Percentiles rank a stretch among this genome's conserved stretches.
Conservation (phyloP, 2,888 invertebrate species). For the Eumacrocentrus americanus region DNA sequence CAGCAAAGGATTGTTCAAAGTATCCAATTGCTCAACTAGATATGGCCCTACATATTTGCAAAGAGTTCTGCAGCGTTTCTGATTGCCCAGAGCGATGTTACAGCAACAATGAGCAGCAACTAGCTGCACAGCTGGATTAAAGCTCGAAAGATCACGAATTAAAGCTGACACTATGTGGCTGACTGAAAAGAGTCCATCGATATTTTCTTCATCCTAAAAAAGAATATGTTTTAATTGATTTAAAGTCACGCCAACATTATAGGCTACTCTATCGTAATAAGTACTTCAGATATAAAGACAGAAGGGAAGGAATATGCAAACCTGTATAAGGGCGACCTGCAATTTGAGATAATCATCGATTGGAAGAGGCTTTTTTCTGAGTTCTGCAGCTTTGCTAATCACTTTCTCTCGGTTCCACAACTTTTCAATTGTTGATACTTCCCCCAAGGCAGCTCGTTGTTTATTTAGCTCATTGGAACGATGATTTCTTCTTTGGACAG, state of each 20-base stretch:
- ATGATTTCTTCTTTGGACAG: slow-evolving; percentile 42
- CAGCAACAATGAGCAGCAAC: slow-evolving; percentile 66
- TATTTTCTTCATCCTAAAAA: slow-evolving; percentile 59
- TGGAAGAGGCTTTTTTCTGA: slow-evolving; percentile 46
- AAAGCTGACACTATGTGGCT: slow-evolving; percentile 62
- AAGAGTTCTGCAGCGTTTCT: slow-evolving; percentile 59
- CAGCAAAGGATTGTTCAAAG: slow-evolving; percentile 51
- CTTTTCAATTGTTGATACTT: slow-evolving; percentile 24
- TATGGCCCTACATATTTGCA: slow-evolving; percentile 64
- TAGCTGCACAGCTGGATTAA: slow-evolving; percentile 63
- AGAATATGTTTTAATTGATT: background rate
- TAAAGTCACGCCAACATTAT: too few relatives aligned
- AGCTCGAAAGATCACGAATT: too few relatives aligned
- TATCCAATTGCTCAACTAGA: slow-evolving; percentile 59
- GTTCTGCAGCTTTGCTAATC: slow-evolving; percentile 37
- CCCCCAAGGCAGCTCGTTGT: slow-evolving; percentile 45
- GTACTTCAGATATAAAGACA: background rate
- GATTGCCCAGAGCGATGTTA: slow-evolving; percentile 65
- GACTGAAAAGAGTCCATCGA: slow-evolving; percentile 56
- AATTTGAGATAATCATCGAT: slow-evolving; percentile 47
- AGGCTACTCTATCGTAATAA: too few relatives aligned
- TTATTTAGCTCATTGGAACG: slow-evolving; percentile 42
- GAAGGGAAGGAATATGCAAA: slow-evolving; percentile 28
- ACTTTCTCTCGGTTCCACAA: slow-evolving; percentile 42
- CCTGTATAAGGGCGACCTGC: slow-evolving; percentile 55